A percentile compares a stretch with the other conserved stretches of the same genome.
These are phyloP conservation scores for Heliornis fulica DNA, from an alignment of 2,113 vertebrate species.

Conservation along the genomic window DNA sequence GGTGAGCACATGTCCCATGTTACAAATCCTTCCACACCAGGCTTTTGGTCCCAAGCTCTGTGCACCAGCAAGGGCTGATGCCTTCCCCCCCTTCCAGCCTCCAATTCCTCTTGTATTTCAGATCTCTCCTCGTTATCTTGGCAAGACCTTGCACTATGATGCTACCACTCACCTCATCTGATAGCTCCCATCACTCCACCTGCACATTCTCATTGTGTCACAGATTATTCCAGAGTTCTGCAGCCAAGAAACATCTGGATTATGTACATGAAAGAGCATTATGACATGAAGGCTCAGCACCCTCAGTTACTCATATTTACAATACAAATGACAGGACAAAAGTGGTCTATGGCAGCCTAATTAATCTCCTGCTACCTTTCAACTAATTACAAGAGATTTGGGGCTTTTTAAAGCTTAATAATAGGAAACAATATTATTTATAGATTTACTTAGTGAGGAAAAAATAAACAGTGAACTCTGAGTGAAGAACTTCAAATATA, in stretches of 20 bases:
- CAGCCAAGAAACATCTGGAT: background rate
- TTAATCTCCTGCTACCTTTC: background rate
- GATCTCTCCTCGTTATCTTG: background rate
- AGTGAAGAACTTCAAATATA: background rate
- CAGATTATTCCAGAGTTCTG: background rate
- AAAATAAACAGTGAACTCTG: background rate
- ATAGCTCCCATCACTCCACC: background rate
- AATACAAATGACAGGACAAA: background rate
- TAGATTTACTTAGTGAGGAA: background rate
- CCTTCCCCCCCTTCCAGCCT: background rate
- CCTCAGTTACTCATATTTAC: background rate
- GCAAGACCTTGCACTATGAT: background rate
- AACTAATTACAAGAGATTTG: background rate
- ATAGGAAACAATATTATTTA: background rate
- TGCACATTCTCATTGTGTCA: background rate
- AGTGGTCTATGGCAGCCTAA: background rate
- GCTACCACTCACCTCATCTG: background rate
- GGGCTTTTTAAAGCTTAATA: background rate
- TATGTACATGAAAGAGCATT: rapidly evolving
- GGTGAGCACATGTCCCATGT: rapidly evolving
- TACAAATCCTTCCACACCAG: rapidly evolving
- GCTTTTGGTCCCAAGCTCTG: background rate
- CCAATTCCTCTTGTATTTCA: background rate
- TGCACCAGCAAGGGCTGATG: background rate
- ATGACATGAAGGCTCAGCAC: background rate